These are phyloP conservation scores for Alsophila aescularia DNA, from an alignment of 2,888 invertebrate genomes.

Conservation along the genomic window DNA sequence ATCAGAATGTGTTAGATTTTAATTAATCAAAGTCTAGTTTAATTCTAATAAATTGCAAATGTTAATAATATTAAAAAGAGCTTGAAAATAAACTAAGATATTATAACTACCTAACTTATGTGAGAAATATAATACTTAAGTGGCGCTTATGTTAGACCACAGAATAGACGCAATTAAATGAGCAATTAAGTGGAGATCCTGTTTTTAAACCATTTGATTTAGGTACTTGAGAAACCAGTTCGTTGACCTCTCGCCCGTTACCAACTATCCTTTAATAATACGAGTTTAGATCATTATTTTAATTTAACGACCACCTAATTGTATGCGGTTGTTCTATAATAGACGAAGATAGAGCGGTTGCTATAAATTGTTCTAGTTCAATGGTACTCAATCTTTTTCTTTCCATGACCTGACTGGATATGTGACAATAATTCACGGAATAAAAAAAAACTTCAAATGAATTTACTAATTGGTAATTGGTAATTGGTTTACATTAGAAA, in stretches of 20 bases:
- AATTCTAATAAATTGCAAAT: too few relatives aligned
- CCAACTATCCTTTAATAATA: constrained; percentile 12
- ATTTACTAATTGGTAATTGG: too few relatives aligned
- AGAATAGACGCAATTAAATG: constrained; percentile 4
- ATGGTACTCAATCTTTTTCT: constrained; percentile 6
- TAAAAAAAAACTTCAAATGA: too few relatives aligned
- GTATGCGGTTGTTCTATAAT: constrained; percentile 10
- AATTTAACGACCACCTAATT: constrained; percentile 22
- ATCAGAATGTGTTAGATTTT: too few relatives aligned
- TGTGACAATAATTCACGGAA: too few relatives aligned
- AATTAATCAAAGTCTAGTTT: too few relatives aligned
- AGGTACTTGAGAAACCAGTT: constrained; percentile 18
- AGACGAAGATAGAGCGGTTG: constrained; percentile 9
- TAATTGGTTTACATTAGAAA: too few relatives aligned
- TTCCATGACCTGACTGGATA: too few relatives aligned
- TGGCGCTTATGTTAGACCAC: background rate
- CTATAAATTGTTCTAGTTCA: constrained; percentile 14
- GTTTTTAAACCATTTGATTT: constrained; percentile 11
- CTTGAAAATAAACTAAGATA: too few relatives aligned
- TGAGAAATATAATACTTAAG: background rate
- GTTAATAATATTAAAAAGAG: too few relatives aligned
- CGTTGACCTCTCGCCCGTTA: constrained; percentile 24
- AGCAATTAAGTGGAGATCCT: constrained; percentile 15
- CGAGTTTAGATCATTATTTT: constrained; percentile 17
- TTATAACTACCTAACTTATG: too few relatives aligned